Conservation (phyloP, 2,888 invertebrate genomes). For the Podotricha telesiphe region DNA sequence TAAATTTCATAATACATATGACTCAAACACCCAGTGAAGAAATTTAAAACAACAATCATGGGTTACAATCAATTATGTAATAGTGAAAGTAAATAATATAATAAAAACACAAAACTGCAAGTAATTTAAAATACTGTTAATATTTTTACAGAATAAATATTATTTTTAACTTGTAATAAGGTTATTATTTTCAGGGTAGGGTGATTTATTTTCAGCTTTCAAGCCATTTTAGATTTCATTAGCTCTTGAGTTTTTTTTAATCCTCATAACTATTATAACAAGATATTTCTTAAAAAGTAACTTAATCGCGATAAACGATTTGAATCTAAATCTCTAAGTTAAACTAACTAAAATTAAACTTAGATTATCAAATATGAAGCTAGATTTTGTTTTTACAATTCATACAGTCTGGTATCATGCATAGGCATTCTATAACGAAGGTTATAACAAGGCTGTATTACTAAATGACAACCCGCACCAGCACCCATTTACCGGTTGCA, state of each 20-base stretch:
- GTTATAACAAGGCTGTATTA: constrained; percentile 46
- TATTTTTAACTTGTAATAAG: too few relatives aligned
- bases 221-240: too few relatives aligned
- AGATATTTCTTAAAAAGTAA: too few relatives aligned
- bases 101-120: background rate
- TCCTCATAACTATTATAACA: too few relatives aligned
- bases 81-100: constrained; percentile 10
- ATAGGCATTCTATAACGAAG: constrained; percentile 24
- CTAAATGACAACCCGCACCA: constrained; percentile 33
- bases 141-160: background rate
- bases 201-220: too few relatives aligned
- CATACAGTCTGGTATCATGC: background rate
- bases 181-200: too few relatives aligned
- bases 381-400: constrained; percentile 1
- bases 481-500: constrained; percentile 30
- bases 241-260: too few relatives aligned
- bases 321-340: too few relatives aligned
- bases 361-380: background rate
- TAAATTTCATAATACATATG: constrained; percentile 1
- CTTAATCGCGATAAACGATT: too few relatives aligned
- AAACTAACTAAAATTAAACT: too few relatives aligned
- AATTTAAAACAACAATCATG: constrained; percentile 2
- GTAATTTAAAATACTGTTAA: background rate
- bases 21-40: background rate
- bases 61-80: background rate